phyloP scores from a whole-genome alignment of 92 coral and sea anemone genomes.

The Porites cylindrica region DNA sequence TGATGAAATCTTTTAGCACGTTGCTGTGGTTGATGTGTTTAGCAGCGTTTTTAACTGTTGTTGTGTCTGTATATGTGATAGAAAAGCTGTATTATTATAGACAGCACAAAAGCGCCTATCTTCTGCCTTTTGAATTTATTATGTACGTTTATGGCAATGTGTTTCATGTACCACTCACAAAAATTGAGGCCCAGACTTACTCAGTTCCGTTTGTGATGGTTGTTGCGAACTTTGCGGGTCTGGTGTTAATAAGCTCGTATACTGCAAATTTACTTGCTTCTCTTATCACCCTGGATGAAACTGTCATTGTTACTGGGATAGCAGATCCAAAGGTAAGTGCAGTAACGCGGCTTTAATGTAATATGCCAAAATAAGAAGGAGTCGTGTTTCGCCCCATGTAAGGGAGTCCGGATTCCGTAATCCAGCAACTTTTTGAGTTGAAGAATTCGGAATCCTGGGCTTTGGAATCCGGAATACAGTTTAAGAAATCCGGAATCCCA shows the following conservation, averaged over 20 bases:
- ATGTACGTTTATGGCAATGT: slow-evolving; percentile 92
- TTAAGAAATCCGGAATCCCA: too few relatives aligned
- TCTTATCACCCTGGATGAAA: slow-evolving; percentile 81
- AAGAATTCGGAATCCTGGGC: too few relatives aligned
- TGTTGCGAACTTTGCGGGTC: slow-evolving; percentile 79
- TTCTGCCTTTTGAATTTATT: slow-evolving; percentile 83
- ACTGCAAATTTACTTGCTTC: slow-evolving; percentile 94
- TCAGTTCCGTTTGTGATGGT: slow-evolving; percentile 91
- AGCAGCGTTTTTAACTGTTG: slow-evolving; percentile 64
- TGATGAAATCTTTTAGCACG: slow-evolving; percentile 84
- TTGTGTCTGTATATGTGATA: slow-evolving; percentile 72
- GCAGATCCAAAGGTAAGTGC: slow-evolving; percentile 80
- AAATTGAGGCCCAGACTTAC: slow-evolving; percentile 78
- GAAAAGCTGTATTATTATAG: slow-evolving; percentile 64
- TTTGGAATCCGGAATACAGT: too few relatives aligned
- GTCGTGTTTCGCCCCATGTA: too few relatives aligned
- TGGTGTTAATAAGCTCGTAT: slow-evolving; percentile 89
- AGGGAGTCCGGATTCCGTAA: too few relatives aligned
- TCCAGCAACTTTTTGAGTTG: too few relatives aligned
- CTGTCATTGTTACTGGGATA: slow-evolving; percentile 78
- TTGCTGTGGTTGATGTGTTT: slow-evolving; percentile 81
- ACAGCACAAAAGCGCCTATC: slow-evolving; percentile 50
- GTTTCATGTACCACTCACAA: slow-evolving; percentile 88
- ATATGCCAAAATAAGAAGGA: too few relatives aligned
- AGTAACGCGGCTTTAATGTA: too few relatives aligned